phyloP scores from a whole-genome alignment of 1,140 invertebrate species.

The Agrypnia vestita region DNA sequence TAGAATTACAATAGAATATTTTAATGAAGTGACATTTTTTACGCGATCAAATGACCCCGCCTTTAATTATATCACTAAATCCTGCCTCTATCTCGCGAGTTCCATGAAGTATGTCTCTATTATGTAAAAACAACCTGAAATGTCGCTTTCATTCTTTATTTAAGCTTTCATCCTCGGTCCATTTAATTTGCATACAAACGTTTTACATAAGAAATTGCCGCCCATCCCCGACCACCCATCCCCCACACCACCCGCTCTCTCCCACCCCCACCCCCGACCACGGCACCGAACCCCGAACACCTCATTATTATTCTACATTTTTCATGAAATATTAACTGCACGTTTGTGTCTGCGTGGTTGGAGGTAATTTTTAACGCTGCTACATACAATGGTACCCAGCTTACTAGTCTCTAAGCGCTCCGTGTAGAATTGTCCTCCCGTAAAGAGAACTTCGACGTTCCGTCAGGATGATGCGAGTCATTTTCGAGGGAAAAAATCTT shows the following conservation, averaged over 20 bases:
- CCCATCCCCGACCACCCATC: neutral
- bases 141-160: slow-evolving; percentile 51
- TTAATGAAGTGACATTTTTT: neutral
- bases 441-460: too few species aligned
- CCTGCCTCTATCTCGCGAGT: neutral
- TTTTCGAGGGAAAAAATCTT: too few species aligned
- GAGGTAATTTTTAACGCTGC: slow-evolving; percentile 17
- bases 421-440: too few species aligned
- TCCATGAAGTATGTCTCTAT: slow-evolving; percentile 38
- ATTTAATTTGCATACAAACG: slow-evolving; percentile 60
- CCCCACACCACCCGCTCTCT: slow-evolving; percentile 5
- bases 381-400: neutral
- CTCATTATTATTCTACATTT: slow-evolving; percentile 41
- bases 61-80: neutral
- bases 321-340: slow-evolving; percentile 19
- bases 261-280: slow-evolving; percentile 12
- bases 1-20: too few species aligned
- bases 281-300: neutral
- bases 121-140: slow-evolving; percentile 46
- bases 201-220: slow-evolving; percentile 50
- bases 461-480: too few species aligned
- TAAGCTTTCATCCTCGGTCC: slow-evolving; percentile 54
- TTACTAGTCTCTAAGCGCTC: too few species aligned
- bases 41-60: neutral
- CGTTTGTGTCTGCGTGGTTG: neutral